Conservation (phyloP, 2,113 vertebrate species). For the Neomonachus schauinslandi region DNA sequence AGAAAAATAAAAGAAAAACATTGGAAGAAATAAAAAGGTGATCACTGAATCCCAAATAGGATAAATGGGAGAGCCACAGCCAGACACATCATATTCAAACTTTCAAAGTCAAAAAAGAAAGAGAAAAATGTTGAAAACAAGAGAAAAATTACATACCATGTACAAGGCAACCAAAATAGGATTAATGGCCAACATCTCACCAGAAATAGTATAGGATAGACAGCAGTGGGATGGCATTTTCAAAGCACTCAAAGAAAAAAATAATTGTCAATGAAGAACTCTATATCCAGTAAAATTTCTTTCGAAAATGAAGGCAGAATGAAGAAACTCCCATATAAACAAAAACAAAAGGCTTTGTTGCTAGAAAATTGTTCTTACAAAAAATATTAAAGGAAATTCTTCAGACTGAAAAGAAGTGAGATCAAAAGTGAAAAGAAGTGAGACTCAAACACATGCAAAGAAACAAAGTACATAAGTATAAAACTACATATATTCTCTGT, state of each 20-base stretch:
- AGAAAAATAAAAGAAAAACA: neutral
- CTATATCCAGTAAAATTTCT: neutral
- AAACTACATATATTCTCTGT: neutral
- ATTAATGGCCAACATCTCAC: neutral
- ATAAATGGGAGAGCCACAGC: neutral
- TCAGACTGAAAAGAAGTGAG: neutral
- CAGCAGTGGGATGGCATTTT: neutral
- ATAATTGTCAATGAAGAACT: neutral
- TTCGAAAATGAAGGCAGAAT: neutral
- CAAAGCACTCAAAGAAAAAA: neutral
- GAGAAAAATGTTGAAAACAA: neutral
- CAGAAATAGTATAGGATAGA: neutral
- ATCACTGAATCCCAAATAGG: neutral
- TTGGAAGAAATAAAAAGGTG: neutral
- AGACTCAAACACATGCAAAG: neutral
- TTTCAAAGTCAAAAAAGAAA: neutral
- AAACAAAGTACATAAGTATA: neutral
- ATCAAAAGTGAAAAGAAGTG: neutral
- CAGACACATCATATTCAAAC: neutral
- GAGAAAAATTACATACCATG: neutral
- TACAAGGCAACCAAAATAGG: neutral
- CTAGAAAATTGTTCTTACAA: neutral
- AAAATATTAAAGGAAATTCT: neutral
- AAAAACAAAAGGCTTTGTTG: neutral
- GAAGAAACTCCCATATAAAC: neutral